Base-by-base conservation (phyloP, 2,797 vertebrate species). In the Oophaga sylvatica region DNA sequence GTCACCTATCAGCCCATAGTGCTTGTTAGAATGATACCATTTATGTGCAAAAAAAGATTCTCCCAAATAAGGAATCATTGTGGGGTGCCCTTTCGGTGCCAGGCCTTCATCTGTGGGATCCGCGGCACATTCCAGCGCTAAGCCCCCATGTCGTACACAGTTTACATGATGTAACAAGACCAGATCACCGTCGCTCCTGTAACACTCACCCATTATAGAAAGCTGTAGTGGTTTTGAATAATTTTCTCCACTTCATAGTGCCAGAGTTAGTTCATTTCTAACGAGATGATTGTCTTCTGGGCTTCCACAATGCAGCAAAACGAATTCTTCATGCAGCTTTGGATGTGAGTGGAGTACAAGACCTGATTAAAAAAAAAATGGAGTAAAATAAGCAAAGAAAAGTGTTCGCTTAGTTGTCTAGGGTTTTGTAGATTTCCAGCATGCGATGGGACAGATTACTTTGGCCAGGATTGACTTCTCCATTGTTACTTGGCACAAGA, bases 51-150 rank as follows among this genome's bases (percentile, higher is more conserved):
- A 71, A 59, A 59, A 45, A 15, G 6, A 41, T 81, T 77, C 45
- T 76, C 80, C 86, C 80, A 82, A 76, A 87, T 65, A 76, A 75
- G 86, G 86, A 56, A 82, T 45, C 13, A 19, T 20, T 13, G 60
- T 57, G 41, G 13, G 60, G 11, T 35, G 35, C 84, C 31, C 22
- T 12, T 22, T 29, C 56, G 1, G 11, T 79, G 53, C 45, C 76
- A n/a, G 17, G 29, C 68, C 45, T 45, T 63, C 60, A 80, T 65
- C 59, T 17, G 29, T 35, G 10, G 35, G 59, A 76, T 65, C 48
- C 31, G 76, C 68, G 80, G 68, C 29, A n/a, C 62, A 67, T 81
- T 81, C 85, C 65, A 12, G 68, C 15, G 29, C 29, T 76, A 76
- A 81, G 70, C 86, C 22, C 13, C 60, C 60, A 45, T 81, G 22